Conservation (phyloP, 2,888 invertebrate species). For the Esperia sulphurella region DNA sequence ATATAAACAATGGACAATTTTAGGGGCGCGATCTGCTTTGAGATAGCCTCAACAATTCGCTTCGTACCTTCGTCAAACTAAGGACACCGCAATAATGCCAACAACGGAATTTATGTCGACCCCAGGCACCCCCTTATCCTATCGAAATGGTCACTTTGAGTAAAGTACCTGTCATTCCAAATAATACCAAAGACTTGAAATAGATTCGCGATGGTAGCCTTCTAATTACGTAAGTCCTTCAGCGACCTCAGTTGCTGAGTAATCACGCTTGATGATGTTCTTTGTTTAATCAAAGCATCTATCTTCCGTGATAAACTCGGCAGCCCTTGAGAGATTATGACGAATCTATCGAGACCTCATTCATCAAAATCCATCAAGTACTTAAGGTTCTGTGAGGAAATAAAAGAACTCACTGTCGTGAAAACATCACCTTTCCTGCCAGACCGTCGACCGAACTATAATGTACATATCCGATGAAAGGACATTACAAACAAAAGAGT, state of each 20-base stretch:
- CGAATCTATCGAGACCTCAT: too few species aligned
- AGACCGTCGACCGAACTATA: too few species aligned
- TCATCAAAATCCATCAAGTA: too few species aligned
- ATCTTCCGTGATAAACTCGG: too few species aligned
- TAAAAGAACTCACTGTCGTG: neutral
- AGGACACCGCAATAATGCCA: conserved; percentile 62
- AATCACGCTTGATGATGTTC: too few species aligned
- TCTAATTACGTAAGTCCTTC: neutral
- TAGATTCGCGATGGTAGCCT: conserved; percentile 1
- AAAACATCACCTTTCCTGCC: neutral
- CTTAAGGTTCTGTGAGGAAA: too few species aligned
- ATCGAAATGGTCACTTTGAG: conserved; percentile 57
- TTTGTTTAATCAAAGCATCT: too few species aligned
- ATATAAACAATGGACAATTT: conserved; percentile 50
- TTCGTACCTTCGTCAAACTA: conserved; percentile 68
- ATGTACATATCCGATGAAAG: too few species aligned
- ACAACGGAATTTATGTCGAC: conserved; percentile 67
- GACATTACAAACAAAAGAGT: too few species aligned
- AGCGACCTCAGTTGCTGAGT: neutral
- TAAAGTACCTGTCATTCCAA: conserved; percentile 59
- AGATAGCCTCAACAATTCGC: conserved; percentile 60
- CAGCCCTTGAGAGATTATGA: too few species aligned
- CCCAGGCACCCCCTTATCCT: conserved; percentile 50
- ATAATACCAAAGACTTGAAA: conserved; percentile 10
- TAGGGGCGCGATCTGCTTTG: conserved; percentile 46